Conservation (phyloP, 2,888 invertebrate species). For the Dorcus hopei region DNA sequence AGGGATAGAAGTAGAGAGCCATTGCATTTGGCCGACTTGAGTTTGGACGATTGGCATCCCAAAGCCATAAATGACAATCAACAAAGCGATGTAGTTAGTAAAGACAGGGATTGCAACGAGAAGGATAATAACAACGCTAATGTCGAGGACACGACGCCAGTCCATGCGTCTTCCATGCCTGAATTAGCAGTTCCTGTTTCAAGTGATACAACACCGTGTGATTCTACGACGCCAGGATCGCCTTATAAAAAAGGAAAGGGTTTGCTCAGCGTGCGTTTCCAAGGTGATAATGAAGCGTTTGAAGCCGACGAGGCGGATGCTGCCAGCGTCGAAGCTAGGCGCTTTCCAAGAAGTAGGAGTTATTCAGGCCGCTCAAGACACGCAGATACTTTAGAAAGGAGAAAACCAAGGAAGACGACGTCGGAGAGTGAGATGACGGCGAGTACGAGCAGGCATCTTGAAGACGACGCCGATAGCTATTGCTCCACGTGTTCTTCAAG, state of each 20-base stretch:
- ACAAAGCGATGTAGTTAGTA: slow-evolving; percentile 26
- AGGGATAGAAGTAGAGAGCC: slow-evolving; percentile 60
- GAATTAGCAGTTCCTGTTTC: slow-evolving; percentile 52
- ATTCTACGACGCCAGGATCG: slow-evolving; percentile 42
- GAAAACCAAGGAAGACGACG: slow-evolving; percentile 40
- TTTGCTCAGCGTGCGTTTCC: slow-evolving; percentile 54
- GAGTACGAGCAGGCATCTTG: slow-evolving; percentile 34
- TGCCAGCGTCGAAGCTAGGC: slow-evolving; percentile 39
- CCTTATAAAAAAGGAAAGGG: slow-evolving; percentile 46
- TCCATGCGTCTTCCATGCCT: slow-evolving; percentile 62
- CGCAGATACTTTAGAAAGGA: slow-evolving; percentile 40
- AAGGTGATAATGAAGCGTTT: slow-evolving; percentile 49
- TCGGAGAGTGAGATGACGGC: slow-evolving; percentile 41
- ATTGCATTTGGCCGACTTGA: slow-evolving; percentile 58
- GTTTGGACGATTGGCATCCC: slow-evolving; percentile 56
- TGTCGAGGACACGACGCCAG: slow-evolving; percentile 36
- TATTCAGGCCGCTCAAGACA: slow-evolving; percentile 52
- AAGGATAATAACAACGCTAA: slow-evolving; percentile 32
- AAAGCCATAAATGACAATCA: slow-evolving; percentile 29
- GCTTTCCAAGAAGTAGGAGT: slow-evolving; percentile 54
- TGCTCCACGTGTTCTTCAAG: slow-evolving; percentile 88
- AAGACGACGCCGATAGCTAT: slow-evolving; percentile 72
- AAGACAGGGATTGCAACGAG: slow-evolving; percentile 32
- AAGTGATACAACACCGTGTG: slow-evolving; percentile 32
- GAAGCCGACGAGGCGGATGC: slow-evolving; percentile 47